phyloP scores from a whole-genome alignment of 2,113 vertebrate species.

The Gila orcuttii region DNA sequence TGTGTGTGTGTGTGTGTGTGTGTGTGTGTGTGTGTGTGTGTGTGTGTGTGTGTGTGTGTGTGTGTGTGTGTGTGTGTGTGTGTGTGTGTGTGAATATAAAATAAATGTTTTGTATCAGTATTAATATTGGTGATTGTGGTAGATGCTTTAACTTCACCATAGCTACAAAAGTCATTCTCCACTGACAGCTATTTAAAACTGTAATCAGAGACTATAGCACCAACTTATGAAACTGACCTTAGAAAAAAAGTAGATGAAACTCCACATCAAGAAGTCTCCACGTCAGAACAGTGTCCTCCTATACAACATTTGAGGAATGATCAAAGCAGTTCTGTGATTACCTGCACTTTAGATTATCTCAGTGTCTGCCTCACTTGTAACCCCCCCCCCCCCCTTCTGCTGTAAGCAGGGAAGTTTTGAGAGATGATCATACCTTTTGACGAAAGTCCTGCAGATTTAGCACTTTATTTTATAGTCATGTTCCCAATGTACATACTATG shows the following conservation, averaged over 20 bases:
- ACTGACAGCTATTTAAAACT: background rate
- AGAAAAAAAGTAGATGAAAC: background rate
- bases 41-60: too few relatives aligned
- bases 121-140: too few relatives aligned
- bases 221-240: background rate
- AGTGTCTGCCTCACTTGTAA: constrained; percentile 11
- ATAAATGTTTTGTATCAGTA: too few relatives aligned
- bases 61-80: too few relatives aligned
- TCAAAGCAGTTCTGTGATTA: constrained; percentile 46
- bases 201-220: background rate
- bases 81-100: too few relatives aligned
- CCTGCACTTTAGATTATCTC: constrained; percentile 44
- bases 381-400: background rate
- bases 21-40: too few relatives aligned
- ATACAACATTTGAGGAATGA: constrained; percentile 38
- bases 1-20: too few relatives aligned
- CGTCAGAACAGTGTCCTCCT: constrained; percentile 14
- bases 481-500: too few relatives aligned
- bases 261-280: background rate
- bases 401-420: constrained; percentile 16
- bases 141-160: too few relatives aligned
- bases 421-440: background rate
- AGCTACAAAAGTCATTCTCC: background rate
- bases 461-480: too few relatives aligned
- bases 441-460: constrained; percentile 3